Base-by-base conservation (phyloP, 2,888 invertebrate genomes). In the Cactoblastis cactorum region DNA sequence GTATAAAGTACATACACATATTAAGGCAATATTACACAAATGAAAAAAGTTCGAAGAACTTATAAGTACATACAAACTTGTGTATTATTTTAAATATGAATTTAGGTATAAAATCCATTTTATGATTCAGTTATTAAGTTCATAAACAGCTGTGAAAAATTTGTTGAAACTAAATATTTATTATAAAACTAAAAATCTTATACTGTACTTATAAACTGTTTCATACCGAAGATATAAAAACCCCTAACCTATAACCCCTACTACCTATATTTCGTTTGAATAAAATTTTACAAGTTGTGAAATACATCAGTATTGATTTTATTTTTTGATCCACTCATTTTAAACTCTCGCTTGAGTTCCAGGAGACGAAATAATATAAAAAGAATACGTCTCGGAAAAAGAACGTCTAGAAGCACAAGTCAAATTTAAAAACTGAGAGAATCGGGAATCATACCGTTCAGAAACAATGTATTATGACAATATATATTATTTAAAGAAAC, bases 381-480 rank as follows among this genome's bases (percentile, higher is more conserved):
- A 53, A 53, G 55, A 49, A 22, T 53, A 56, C 54, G 61, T 63
- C 51, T 58, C 48, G 38, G 51, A 56, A 63, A 60, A 63, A 62
- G 59, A 58, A 51, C 57, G 53, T 64, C 56, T 60, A 54, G 45
- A 53, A 67, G 63, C 54, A 62, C 55, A 70, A 71, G 62, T 75
- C 35, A 53, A 64, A 65, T 61, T 57, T 41, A 50, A 57, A 62
- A 57, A 58, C 59, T 66, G 56, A 61, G 53, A 49, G 55, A 63
- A 67, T 63, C 53, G 22, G 22, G 5, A 3, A 52, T 43, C 17
- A 34, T 51, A 39, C 19, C 17, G 33, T 34, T 45, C 6, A 53
- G 32, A 32, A 47, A 32, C 28, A 2, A 22, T 45, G 15, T 17
- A 49, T 15, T 22, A 11, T 17, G 28, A 22, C 9, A 14, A 1